These are phyloP conservation scores for Euschistus heros DNA, from an alignment of 1,140 invertebrate species.

Conservation along the genomic window DNA sequence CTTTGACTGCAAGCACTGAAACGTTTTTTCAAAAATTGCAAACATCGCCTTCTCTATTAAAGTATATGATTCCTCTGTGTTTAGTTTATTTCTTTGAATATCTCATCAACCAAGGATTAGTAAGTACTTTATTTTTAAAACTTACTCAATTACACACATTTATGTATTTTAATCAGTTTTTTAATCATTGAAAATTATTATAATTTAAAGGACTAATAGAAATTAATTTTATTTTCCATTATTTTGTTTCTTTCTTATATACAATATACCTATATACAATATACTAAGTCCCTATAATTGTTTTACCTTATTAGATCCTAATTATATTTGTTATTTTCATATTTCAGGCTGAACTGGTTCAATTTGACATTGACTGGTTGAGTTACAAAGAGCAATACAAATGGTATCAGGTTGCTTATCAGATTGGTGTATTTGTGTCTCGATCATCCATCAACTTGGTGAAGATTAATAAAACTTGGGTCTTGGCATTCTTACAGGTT, in stretches of 20 bases:
- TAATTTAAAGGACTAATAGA: not conserved
- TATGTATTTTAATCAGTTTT: not conserved
- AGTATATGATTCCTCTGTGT: slow-evolving; percentile 66
- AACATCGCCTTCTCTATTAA: slow-evolving; percentile 40
- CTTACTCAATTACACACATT: not conserved
- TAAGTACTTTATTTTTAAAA: not conserved
- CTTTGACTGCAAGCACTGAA: slow-evolving; percentile 30
- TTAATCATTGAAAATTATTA: not conserved
- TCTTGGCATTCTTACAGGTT: slow-evolving; percentile 54
- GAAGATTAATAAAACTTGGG: slow-evolving; percentile 56
- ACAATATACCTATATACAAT: not conserved
- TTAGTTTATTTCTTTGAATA: slow-evolving; percentile 81
- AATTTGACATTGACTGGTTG: slow-evolving; percentile 55
- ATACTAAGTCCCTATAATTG: too few species aligned
- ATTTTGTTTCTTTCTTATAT: not conserved
- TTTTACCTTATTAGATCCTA: not conserved
- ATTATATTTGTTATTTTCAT: slow-evolving; percentile 4
- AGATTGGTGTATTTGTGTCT: slow-evolving; percentile 78
- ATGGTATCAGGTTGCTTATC: slow-evolving; percentile 78
- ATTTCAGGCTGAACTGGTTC: slow-evolving; percentile 53
- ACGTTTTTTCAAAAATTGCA: slow-evolving; percentile 44
- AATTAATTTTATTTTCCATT: not conserved
- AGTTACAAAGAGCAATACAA: slow-evolving; percentile 56
- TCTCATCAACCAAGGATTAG: slow-evolving; percentile 79
- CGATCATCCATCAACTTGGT: slow-evolving; percentile 71